Conservation (phyloP, 2,888 invertebrate species). For the Anaspis maculata region DNA sequence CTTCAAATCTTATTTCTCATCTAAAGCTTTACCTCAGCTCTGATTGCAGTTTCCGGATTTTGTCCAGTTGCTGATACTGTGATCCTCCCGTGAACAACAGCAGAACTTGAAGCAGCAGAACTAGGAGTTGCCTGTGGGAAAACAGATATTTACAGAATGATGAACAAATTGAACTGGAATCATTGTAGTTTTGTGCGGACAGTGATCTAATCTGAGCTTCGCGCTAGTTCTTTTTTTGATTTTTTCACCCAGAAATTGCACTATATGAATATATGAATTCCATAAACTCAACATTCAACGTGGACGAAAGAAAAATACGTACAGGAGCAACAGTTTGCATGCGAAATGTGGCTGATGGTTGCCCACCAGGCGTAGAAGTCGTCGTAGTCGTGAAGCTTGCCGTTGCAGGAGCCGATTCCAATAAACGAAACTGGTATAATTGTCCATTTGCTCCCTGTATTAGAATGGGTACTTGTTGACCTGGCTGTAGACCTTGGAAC, state of each 20-base stretch:
- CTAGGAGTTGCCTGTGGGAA: slow-evolving; percentile 24
- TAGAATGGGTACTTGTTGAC: slow-evolving; percentile 82
- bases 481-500: slow-evolving; percentile 76
- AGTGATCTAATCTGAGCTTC: too few relatives aligned
- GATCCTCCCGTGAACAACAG: slow-evolving; percentile 26
- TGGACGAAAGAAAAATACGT: too few relatives aligned
- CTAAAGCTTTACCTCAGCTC: slow-evolving; percentile 14
- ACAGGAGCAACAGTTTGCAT: slow-evolving; percentile 69
- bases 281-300: background rate
- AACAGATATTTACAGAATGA: too few relatives aligned
- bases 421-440: slow-evolving; percentile 85
- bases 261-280: too few relatives aligned
- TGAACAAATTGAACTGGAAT: too few relatives aligned
- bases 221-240: too few relatives aligned
- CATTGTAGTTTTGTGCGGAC: too few relatives aligned
- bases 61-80: slow-evolving; percentile 26
- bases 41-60: slow-evolving; percentile 21
- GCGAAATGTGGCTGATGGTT: slow-evolving; percentile 65
- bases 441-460: slow-evolving; percentile 96
- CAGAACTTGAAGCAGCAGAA: slow-evolving; percentile 25
- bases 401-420: slow-evolving; percentile 69
- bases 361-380: slow-evolving; percentile 52
- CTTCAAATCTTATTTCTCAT: too few relatives aligned
- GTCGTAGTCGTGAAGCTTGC: slow-evolving; percentile 43
- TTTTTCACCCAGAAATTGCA: too few relatives aligned